Evolutionary conservation across 2,113 vertebrate genomes (phyloP).

Genomic region (Antigone vipio): DNA sequence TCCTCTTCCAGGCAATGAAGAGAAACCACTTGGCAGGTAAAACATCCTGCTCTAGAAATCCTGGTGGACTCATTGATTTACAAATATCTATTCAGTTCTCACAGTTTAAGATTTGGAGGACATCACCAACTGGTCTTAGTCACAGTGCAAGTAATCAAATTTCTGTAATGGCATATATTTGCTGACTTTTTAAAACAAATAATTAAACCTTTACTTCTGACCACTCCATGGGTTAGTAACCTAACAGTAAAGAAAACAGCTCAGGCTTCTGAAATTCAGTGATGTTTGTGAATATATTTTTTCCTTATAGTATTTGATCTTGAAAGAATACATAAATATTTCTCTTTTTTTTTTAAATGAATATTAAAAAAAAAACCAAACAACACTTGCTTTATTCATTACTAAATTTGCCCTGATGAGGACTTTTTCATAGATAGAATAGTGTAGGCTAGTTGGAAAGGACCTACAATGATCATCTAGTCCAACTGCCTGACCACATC

Average conservation of each 20-base stretch:
- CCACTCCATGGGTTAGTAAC: not conserved
- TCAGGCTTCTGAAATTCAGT: not conserved
- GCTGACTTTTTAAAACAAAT: not conserved
- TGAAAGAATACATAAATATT: not conserved
- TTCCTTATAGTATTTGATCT: not conserved
- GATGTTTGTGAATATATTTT: not conserved
- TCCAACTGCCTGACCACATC: not conserved
- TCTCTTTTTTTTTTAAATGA: not conserved
- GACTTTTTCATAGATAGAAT: not conserved
- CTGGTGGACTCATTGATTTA: not conserved
- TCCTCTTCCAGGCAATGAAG: not conserved
- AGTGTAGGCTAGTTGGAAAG: not conserved
- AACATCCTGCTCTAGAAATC: not conserved
- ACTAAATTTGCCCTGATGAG: not conserved
- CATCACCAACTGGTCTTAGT: not conserved
- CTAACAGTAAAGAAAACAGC: not conserved
- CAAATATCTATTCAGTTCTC: not conserved
- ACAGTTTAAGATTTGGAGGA: not conserved
- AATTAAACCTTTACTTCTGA: not conserved
- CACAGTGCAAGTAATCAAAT: not conserved
- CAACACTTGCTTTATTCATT: not conserved
- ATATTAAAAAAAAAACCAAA: not conserved
- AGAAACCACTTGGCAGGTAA: not conserved
- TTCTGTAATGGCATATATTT: not conserved
- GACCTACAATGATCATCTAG: not conserved